phyloP scores from a whole-genome alignment of 1,140 invertebrate genomes.

The Scaptomyza pallida region DNA sequence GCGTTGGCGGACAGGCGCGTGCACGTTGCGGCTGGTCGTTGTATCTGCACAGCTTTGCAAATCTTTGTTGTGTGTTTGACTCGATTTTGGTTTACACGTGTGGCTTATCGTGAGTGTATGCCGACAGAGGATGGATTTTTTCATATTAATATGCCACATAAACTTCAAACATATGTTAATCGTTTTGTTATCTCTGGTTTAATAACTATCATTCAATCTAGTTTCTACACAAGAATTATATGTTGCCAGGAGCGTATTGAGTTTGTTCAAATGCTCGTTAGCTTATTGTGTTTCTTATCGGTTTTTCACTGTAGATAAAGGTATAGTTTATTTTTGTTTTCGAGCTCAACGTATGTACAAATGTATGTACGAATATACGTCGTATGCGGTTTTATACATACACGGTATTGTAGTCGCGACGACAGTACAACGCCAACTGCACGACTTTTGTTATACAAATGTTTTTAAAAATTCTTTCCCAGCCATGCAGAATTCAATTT shows the following conservation, averaged over 20 bases:
- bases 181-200: constrained; percentile 22
- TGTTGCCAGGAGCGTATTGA: constrained; percentile 42
- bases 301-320: constrained; percentile 36
- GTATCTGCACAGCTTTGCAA: constrained; percentile 5
- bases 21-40: constrained; percentile 18
- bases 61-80: constrained; percentile 10
- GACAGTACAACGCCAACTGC: constrained; percentile 13
- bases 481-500: constrained; percentile 23
- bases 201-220: constrained; percentile 1
- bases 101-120: constrained; percentile 7
- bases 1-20: constrained; percentile 4
- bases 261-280: constrained; percentile 12
- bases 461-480: constrained; percentile 7
- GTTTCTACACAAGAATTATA: constrained; percentile 11
- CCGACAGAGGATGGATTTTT: neutral
- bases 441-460: neutral
- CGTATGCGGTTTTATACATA: constrained; percentile 8
- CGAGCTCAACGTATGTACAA: neutral
- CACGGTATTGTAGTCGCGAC: neutral
- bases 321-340: constrained; percentile 10
- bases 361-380: neutral
- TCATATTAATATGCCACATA: neutral
- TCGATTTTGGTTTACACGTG: constrained; percentile 26
- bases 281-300: constrained; percentile 38
- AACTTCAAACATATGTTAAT: constrained; percentile 33